These are phyloP conservation scores for Turritopsis rubra DNA, from an alignment of 30 jellyfish, hydroid and myxozoan species.

Conservation along the genomic window DNA sequence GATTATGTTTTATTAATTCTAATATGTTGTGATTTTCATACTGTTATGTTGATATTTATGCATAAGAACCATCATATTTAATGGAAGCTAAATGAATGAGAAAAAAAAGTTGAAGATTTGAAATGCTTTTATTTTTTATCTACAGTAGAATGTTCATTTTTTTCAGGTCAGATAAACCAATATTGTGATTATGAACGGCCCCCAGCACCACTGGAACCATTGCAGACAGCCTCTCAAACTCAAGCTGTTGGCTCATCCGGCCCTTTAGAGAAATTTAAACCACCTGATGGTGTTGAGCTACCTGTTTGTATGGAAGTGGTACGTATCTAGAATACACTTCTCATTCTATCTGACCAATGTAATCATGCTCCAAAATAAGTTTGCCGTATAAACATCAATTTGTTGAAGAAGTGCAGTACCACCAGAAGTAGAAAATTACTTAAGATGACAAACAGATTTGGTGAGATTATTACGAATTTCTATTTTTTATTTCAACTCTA, in stretches of 20 bases:
- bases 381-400: neutral
- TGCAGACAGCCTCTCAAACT: slow-evolving; percentile 5
- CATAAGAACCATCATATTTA: no score
- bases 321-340: slow-evolving; percentile 21
- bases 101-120: no score
- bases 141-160: no score
- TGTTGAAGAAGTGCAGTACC: neutral
- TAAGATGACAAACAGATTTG: neutral
- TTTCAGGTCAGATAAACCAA: slow-evolving; percentile 3
- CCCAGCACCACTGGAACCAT: slow-evolving; percentile 26
- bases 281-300: slow-evolving; percentile 68
- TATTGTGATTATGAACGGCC: slow-evolving; percentile 28
- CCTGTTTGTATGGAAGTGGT: slow-evolving; percentile 88
- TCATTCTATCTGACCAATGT: neutral
- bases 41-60: no score
- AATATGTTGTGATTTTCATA: no score
- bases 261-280: slow-evolving; percentile 25
- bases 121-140: no score
- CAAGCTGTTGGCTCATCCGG: neutral
- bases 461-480: neutral
- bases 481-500: neutral
- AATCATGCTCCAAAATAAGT: neutral
- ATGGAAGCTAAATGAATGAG: no score
- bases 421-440: neutral
- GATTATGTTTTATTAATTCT: no score